Evolutionary conservation across 2,113 vertebrate species (phyloP).

Genomic region (Cyprinodon tularosa): DNA sequence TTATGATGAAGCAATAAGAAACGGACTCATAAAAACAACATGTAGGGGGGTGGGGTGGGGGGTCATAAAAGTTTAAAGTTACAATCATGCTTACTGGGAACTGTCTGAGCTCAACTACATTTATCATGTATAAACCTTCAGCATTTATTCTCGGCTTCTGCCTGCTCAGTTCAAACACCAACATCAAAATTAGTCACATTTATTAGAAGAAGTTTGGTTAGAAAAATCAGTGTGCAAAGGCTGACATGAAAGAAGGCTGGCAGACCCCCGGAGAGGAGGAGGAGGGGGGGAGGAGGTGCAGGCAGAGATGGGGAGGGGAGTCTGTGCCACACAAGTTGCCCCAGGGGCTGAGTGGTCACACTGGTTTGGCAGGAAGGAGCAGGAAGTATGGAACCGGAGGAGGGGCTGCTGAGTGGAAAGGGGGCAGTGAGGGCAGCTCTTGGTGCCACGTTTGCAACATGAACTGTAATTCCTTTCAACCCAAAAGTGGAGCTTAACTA

Average conservation of each 20-base stretch:
- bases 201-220: not conserved
- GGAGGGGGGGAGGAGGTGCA: not conserved
- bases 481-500: conserved; percentile 30
- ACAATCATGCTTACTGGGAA: conserved; percentile 20
- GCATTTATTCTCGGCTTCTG: not conserved
- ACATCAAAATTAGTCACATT: not conserved
- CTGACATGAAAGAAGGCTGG: not conserved
- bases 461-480: conserved; percentile 66
- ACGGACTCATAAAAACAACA: not conserved
- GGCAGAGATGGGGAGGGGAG: conserved; percentile 19
- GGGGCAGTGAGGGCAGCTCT: conserved; percentile 38
- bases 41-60: not conserved
- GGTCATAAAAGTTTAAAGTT: conserved; percentile 36
- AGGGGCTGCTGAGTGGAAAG: conserved; percentile 25
- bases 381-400: conserved; percentile 47
- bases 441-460: conserved; percentile 80
- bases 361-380: conserved; percentile 69
- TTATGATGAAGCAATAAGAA: not conserved
- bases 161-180: not conserved
- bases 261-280: not conserved
- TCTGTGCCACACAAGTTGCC: conserved; percentile 75
- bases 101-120: conserved; percentile 19
- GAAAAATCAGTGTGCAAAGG: not conserved
- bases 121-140: not conserved
- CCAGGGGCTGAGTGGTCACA: conserved; percentile 51